Percentiles rank a stretch among this genome's conserved stretches.
phyloP scores from a whole-genome alignment of 1,140 invertebrate species.

The Drosophila suzukii region DNA sequence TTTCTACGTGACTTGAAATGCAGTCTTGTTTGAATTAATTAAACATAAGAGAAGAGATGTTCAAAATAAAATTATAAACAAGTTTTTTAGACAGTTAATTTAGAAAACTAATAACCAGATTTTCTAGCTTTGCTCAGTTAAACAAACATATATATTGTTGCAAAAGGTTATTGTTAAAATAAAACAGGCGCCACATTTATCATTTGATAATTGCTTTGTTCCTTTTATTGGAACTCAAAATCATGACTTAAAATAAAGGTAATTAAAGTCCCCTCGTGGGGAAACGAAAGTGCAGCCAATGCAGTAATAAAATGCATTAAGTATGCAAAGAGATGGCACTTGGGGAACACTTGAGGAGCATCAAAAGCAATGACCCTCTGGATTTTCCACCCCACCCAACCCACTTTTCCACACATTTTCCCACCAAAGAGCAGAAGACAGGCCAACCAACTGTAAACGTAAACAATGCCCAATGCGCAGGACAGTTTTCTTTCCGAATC shows the following conservation, averaged over 20 bases:
- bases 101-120: slow-evolving; percentile 18
- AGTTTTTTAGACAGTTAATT: slow-evolving; percentile 13
- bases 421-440: slow-evolving; percentile 31
- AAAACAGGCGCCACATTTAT: slow-evolving; percentile 8
- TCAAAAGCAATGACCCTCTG: slow-evolving; percentile 37
- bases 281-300: slow-evolving; percentile 4
- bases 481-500: slow-evolving; percentile 24
- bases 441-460: slow-evolving; percentile 69
- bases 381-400: not conserved
- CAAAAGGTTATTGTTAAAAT: slow-evolving; percentile 8
- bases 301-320: slow-evolving; percentile 39
- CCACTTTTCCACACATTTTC: not conserved
- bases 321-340: slow-evolving; percentile 42
- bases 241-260: not conserved
- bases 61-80: slow-evolving; percentile 7
- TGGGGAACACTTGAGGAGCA: slow-evolving; percentile 39
- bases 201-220: not conserved
- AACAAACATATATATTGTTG: not conserved
- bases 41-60: not conserved
- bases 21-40: slow-evolving; percentile 14
- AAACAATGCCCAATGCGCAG: slow-evolving; percentile 76
- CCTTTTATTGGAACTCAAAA: no score
- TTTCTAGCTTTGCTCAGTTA: slow-evolving; percentile 8
- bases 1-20: slow-evolving; percentile 17
- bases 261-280: not conserved